Evolutionary conservation across 2,888 invertebrate genomes (phyloP), one percentile per base, ranked within the genome.

Genomic region (Chouioia cunea): DNA sequence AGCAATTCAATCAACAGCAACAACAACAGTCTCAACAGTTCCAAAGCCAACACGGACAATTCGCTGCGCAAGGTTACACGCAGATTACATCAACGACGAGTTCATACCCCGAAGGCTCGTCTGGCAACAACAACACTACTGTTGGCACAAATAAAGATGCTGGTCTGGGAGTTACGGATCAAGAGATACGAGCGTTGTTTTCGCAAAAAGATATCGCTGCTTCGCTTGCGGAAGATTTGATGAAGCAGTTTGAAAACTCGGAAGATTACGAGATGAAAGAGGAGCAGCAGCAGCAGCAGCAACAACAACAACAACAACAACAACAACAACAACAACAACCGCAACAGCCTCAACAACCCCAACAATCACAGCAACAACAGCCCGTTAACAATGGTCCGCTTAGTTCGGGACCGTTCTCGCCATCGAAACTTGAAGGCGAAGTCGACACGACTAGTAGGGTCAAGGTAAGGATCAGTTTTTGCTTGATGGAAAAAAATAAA

Each of bases 181-280:
- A 92, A 83, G 93, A 93, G 78, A 84, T 93, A 47, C 91, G 91
- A 77, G 92, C 91, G 73, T 85, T 93, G 50, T 85, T 93, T n/a
- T 91, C 92, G 0, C 91, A 92, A 76, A 92, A 92, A 77, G 93
- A 93, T 80, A 88, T 92, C 60, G 90, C 92, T 0, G 93, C 94
- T 71, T 92, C 93, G 48, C 88, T 96, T 74, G 94, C 96, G 53
- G 97, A 97, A 85, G 95, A 97, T 86, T 87, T 97, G 70, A 87
- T 97, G 65, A 94, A 95, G 84, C 93, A 95, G 79, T 93, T 96
- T 80, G 92, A n/a, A n/a, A n/a, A 92, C 14, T 92, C 93, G 20
- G 90, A 93, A 15, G 91, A 91, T 74, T 87, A 92, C 0, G 89
- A 89, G 59, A 86, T 86, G 0, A 87, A 87, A 65, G 86, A 86